Evolutionary conservation across 2,113 vertebrate genomes (phyloP).

Genomic region (Panthera uncia): DNA sequence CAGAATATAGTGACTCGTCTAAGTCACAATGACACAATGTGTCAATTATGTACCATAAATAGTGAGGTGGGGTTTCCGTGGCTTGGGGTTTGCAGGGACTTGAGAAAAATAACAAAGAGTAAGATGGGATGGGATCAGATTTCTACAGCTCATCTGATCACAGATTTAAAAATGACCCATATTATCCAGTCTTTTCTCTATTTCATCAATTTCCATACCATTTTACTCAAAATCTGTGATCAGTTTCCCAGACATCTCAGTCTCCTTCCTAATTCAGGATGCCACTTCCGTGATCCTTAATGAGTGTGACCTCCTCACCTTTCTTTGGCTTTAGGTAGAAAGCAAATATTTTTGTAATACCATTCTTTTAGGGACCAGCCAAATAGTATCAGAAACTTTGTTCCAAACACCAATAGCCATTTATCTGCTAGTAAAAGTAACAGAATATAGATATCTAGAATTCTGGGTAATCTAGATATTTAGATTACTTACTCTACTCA

Average conservation of each 20-base stretch:
- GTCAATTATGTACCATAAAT: not conserved
- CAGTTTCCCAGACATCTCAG: not conserved
- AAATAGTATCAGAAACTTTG: not conserved
- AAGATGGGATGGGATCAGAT: not conserved
- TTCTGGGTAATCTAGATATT: not conserved
- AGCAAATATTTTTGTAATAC: not conserved
- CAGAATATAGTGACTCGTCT: not conserved
- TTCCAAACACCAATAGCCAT: not conserved
- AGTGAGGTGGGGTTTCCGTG: not conserved
- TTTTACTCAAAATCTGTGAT: not conserved
- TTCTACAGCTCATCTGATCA: not conserved
- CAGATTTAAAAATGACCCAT: not conserved
- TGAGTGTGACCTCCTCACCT: not conserved
- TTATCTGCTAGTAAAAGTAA: constrained; percentile 11
- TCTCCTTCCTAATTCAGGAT: not conserved
- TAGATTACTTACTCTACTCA: not conserved
- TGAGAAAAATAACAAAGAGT: not conserved
- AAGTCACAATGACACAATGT: not conserved
- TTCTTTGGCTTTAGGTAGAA: not conserved
- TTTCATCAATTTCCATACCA: not conserved
- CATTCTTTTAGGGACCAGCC: not conserved
- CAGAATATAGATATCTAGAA: not conserved
- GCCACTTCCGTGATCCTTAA: not conserved
- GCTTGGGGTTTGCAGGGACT: not conserved
- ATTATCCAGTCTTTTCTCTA: not conserved